Evolutionary conservation across 2,113 vertebrate genomes (phyloP).

Genomic region (Tragelaphus imberbis): DNA sequence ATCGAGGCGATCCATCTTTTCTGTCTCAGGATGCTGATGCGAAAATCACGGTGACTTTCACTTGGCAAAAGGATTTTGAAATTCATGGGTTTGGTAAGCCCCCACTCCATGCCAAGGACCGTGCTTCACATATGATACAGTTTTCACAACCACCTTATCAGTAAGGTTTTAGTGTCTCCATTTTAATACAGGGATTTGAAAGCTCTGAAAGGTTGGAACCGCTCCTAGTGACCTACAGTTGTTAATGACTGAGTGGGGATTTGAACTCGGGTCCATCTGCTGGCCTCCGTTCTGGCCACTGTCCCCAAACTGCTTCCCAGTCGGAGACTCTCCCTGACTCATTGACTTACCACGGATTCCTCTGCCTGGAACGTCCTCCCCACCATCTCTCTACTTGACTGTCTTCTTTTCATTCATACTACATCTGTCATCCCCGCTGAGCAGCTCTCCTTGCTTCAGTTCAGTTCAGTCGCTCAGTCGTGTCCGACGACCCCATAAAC

Average conservation of each 20-base stretch:
- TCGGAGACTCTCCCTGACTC: background rate
- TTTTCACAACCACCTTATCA: background rate
- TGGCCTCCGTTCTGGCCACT: background rate
- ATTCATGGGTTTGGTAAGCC: background rate
- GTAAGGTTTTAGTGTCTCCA: background rate
- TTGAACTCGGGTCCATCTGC: background rate
- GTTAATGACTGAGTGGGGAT: background rate
- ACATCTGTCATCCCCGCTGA: background rate
- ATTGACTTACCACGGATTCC: background rate
- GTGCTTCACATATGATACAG: rapidly evolving
- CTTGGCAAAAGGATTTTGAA: no score
- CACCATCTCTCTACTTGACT: no score
- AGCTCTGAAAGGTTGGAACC: rapidly evolving
- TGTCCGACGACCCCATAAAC: no score
- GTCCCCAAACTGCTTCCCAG: background rate
- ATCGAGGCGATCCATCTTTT: background rate
- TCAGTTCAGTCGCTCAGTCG: no score
- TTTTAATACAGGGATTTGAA: background rate
- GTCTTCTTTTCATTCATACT: background rate
- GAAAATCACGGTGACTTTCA: background rate
- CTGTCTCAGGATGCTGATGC: background rate
- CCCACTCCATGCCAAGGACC: background rate
- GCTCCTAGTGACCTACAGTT: background rate
- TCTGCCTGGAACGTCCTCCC: background rate
- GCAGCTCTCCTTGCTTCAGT: background rate